Evolutionary conservation across 2,888 invertebrate genomes (phyloP), one percentile per base, ranked within the genome.

Genomic region (Periphyllus acericola): DNA sequence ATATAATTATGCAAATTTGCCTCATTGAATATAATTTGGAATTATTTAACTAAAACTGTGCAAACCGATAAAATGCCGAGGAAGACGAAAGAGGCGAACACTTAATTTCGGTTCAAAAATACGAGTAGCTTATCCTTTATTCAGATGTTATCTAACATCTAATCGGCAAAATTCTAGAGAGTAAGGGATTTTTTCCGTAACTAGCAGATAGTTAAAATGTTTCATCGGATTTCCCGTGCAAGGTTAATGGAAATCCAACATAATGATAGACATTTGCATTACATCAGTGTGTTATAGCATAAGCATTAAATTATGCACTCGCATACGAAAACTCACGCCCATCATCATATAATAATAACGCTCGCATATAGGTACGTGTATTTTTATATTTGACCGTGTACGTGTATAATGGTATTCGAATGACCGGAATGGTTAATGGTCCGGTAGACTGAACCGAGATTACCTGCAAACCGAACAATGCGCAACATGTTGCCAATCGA

Each of bases 401-500:
- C 8, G 14, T n/a, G 8, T 66, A n/a, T 80, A 66, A 79, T 79
- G 60, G 25, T 60, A 79, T 68, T 68, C 40, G 68, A 71, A 82
- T 71, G 81, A 71, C 81, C 71, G 46, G 46, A 71, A 76, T 75
- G 66, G 74, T 84, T 76, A 76, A 84, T 75, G 84, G 76, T 84
- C 75, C 84, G 46, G 40, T 84, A 40, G 66, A 66, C 76, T 76
- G 76, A 66, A 84, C 60, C 60, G 83, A 74, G 72, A 83, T 72
- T 83, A 75, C 52, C 36, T 55, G 34, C 66, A 34, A 55, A 19
- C 25, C 66, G 36, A 66, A 84, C 21, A 32, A 36, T 32, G 76
- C 8, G 75, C 84, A 84, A 84, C 84, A 84, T 66, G 84, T 84
- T 84, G 75, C 60, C 84, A 40, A 75, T 75, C 84, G 75, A 76